phyloP scores from a whole-genome alignment of 2,797 vertebrate species.

The Sebastes goodei region DNA sequence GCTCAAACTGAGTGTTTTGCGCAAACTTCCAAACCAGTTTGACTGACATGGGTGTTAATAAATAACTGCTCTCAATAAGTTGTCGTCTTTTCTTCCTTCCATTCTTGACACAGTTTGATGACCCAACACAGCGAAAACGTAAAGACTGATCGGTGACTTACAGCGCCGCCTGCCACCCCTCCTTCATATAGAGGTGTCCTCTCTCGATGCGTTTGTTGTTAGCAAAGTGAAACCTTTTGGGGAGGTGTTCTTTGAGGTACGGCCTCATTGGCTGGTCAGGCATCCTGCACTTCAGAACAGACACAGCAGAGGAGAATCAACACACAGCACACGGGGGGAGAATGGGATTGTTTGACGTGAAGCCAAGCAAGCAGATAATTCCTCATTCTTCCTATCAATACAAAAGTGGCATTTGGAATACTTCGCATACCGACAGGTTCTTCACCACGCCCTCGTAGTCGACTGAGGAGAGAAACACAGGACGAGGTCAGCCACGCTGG shows the following conservation, averaged over 20 bases:
- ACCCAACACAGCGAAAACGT: background rate
- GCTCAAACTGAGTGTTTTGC: background rate
- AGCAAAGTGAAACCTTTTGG: slow-evolving; percentile 92
- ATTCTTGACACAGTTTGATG: background rate
- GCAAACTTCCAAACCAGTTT: background rate
- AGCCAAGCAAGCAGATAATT: slow-evolving; percentile 64
- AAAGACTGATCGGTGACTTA: slow-evolving; percentile 66
- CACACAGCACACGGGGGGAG: slow-evolving; percentile 12
- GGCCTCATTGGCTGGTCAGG: slow-evolving; percentile 88
- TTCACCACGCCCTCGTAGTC: slow-evolving; percentile 91
- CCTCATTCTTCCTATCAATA: slow-evolving; percentile 56
- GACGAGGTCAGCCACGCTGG: background rate
- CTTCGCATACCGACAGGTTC: slow-evolving; percentile 92
- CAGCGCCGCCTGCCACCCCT: slow-evolving; percentile 88
- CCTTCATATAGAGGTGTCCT: slow-evolving; percentile 88
- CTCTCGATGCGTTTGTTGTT: slow-evolving; percentile 90
- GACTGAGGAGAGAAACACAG: slow-evolving; percentile 84
- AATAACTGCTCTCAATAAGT: background rate
- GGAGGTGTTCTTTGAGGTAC: slow-evolving; percentile 89
- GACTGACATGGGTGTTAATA: background rate
- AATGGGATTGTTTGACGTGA: slow-evolving; percentile 56
- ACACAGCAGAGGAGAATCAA: slow-evolving; percentile 54
- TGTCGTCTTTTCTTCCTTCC: too few relatives aligned
- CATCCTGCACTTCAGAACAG: slow-evolving; percentile 87
- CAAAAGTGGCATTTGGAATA: slow-evolving; percentile 59